phyloP scores from a whole-genome alignment of 2,113 vertebrate species.

The Hippocampus zosterae region DNA sequence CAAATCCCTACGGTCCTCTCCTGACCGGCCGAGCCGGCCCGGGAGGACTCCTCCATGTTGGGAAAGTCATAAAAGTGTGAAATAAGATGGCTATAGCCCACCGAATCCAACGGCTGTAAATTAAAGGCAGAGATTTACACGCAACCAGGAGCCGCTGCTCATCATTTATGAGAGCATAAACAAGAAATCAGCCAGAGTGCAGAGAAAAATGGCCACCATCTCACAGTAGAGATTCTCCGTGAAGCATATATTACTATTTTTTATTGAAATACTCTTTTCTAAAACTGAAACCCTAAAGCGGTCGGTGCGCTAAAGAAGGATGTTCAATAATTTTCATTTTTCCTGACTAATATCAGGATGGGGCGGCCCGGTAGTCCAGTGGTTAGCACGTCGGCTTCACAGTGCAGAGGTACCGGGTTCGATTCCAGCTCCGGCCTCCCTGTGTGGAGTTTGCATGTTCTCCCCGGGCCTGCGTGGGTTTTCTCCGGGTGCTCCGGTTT shows the following conservation, averaged over 20 bases:
- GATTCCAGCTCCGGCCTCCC: too few relatives aligned
- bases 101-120: slow-evolving; percentile 1
- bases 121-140: slow-evolving; percentile 11
- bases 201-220: neutral
- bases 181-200: slow-evolving; percentile 6
- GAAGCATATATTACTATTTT: neutral
- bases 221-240: neutral
- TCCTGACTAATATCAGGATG: too few relatives aligned
- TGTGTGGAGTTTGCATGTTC: too few relatives aligned
- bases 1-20: slow-evolving; percentile 2
- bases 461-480: too few relatives aligned
- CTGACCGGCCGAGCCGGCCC: neutral
- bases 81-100: slow-evolving; percentile 9
- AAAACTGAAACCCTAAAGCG: too few relatives aligned
- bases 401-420: too few relatives aligned
- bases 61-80: slow-evolving; percentile 7
- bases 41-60: neutral
- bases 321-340: too few relatives aligned
- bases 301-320: neutral
- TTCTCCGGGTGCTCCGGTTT: too few relatives aligned
- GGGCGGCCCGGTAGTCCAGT: too few relatives aligned
- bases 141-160: slow-evolving; percentile 5
- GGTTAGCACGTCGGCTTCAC: too few relatives aligned
- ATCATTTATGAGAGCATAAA: slow-evolving; percentile 13
- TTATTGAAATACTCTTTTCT: neutral